These are phyloP conservation scores for Lycocorax pyrrhopterus DNA, from an alignment of 2,113 vertebrate species.

Conservation along the genomic window DNA sequence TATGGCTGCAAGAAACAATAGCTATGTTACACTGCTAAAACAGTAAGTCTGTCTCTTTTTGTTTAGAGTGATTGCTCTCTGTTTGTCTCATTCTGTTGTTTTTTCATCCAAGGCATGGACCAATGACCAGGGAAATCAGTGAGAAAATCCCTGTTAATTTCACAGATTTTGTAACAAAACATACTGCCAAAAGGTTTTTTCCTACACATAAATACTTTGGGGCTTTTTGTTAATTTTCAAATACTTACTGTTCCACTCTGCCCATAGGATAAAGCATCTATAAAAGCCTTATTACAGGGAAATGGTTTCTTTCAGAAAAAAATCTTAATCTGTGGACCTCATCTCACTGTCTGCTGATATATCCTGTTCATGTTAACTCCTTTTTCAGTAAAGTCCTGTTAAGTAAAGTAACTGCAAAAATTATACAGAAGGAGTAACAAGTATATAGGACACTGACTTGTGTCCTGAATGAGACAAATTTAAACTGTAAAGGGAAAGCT, in stretches of 20 bases:
- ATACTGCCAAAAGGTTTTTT: not conserved
- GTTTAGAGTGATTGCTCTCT: not conserved
- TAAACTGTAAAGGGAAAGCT: not conserved
- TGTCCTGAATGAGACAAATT: not conserved
- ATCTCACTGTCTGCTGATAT: not conserved
- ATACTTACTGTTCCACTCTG: not conserved
- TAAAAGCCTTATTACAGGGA: not conserved
- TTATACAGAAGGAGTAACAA: not conserved
- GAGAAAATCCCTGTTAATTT: not conserved
- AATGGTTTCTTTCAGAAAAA: not conserved
- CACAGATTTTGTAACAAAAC: not conserved
- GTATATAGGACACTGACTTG: not conserved
- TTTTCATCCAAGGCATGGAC: not conserved
- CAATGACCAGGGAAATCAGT: not conserved
- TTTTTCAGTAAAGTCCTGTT: not conserved
- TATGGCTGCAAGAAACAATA: not conserved
- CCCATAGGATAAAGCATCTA: not conserved
- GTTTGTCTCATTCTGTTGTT: not conserved
- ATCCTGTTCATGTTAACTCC: not conserved
- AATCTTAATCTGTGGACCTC: not conserved
- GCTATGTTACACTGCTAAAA: not conserved
- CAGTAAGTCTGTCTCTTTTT: not conserved
- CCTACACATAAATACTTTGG: rapidly evolving
- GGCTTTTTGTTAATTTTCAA: not conserved
- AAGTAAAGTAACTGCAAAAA: not conserved